These are phyloP conservation scores for Synanceia verrucosa DNA, from an alignment of 2,797 vertebrate species.

Conservation along the genomic window DNA sequence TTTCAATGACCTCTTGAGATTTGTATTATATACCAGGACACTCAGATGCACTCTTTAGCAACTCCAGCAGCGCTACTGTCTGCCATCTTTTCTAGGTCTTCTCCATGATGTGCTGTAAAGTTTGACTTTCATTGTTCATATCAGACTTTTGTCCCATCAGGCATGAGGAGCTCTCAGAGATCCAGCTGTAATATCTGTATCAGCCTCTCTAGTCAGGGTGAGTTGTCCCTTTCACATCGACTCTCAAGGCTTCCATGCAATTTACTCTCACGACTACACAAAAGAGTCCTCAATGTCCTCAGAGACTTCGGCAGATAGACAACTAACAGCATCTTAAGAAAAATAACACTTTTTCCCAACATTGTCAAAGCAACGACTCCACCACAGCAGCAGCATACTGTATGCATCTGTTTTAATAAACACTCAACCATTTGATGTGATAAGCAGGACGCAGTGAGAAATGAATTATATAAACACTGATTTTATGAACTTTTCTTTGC, in stretches of 20 bases:
- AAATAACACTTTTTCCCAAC: conserved; percentile 48
- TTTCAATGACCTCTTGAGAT: conserved; percentile 17
- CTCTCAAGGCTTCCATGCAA: conserved; percentile 72
- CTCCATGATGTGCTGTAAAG: conserved; percentile 41
- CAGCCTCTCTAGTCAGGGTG: conserved; percentile 69
- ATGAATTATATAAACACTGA: conserved; percentile 69
- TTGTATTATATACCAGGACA: neutral
- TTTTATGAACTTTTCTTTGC: conserved; percentile 76
- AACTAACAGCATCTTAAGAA: conserved; percentile 53
- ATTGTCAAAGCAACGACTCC: conserved; percentile 26
- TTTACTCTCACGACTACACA: conserved; percentile 73
- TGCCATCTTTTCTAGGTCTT: conserved; percentile 9
- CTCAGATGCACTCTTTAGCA: neutral
- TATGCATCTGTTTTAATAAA: conserved; percentile 63
- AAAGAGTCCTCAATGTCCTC: conserved; percentile 70
- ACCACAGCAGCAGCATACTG: neutral
- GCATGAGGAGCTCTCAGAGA: conserved; percentile 54
- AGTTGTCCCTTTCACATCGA: conserved; percentile 62
- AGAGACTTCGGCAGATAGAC: conserved; percentile 65
- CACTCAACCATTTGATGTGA: conserved; percentile 59
- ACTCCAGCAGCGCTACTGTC: conserved; percentile 14
- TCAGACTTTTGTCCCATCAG: conserved; percentile 64
- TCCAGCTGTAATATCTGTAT: conserved; percentile 70
- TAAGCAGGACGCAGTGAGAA: conserved; percentile 54
- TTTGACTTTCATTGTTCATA: conserved; percentile 69